These are phyloP conservation scores for Mionectes macconnelli DNA, from an alignment of 2,113 vertebrate species.

Conservation along the genomic window DNA sequence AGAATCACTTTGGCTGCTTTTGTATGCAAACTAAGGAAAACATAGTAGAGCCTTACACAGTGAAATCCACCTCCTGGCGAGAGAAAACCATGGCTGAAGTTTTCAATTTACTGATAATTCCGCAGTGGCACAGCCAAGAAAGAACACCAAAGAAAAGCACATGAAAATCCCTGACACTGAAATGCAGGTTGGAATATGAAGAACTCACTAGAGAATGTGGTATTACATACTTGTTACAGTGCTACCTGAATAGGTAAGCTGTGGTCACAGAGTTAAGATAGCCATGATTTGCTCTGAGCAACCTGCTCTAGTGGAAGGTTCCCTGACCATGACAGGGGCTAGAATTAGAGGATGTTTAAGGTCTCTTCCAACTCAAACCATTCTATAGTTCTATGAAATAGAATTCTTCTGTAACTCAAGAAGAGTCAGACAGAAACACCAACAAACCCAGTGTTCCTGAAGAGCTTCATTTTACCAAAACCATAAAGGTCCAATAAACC, in stretches of 20 bases:
- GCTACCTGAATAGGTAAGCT: not conserved
- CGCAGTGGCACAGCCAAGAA: not conserved
- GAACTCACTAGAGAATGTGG: not conserved
- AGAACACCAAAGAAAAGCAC: not conserved
- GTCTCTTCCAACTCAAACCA: not conserved
- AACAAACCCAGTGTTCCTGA: rapidly evolving
- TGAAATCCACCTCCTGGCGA: not conserved
- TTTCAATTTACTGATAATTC: not conserved
- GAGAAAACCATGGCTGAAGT: not conserved
- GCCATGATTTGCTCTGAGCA: not conserved
- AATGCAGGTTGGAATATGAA: not conserved
- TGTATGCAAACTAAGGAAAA: not conserved
- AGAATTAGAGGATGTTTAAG: not conserved
- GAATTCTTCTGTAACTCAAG: not conserved
- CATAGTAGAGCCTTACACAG: not conserved
- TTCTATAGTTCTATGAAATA: not conserved
- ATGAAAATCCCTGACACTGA: not conserved
- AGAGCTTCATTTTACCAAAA: not conserved
- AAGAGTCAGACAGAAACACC: not conserved
- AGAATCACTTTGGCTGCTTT: not conserved
- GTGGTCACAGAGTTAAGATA: not conserved
- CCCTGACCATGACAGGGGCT: not conserved
- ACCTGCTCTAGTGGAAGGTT: not conserved
- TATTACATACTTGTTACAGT: not conserved
- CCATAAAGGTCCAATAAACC: not conserved